These are phyloP conservation scores for Pangasianodon hypophthalmus DNA, from an alignment of 2,113 vertebrate species.

Conservation along the genomic window DNA sequence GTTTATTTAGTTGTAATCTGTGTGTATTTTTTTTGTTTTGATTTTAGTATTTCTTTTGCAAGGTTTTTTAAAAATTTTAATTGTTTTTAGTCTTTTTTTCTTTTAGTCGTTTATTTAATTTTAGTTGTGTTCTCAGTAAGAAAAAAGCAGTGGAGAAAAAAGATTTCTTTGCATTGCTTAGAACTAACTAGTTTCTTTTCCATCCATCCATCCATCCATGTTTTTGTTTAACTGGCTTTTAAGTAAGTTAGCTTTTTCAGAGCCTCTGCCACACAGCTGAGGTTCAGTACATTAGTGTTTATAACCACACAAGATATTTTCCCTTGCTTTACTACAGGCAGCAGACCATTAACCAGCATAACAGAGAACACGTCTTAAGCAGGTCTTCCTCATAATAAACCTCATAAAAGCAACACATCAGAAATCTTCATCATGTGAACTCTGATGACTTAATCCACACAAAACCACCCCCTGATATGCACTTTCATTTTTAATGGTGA, in stretches of 20 bases:
- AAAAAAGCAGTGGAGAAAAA: background rate
- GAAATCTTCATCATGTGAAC: background rate
- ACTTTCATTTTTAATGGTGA: slow-evolving; percentile 38
- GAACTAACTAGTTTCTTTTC: background rate
- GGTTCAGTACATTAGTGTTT: background rate
- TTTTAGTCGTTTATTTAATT: background rate
- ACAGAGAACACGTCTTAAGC: background rate
- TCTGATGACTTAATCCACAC: slow-evolving; percentile 26
- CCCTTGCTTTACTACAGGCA: background rate
- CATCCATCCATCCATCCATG: background rate
- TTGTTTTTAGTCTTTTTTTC: no score
- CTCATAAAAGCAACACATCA: background rate
- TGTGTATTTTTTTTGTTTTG: background rate
- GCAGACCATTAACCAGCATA: background rate
- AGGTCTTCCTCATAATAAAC: background rate
- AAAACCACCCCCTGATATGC: slow-evolving; percentile 29
- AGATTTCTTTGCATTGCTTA: background rate
- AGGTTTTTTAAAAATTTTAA: background rate
- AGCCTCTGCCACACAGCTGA: background rate
- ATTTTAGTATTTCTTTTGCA: background rate
- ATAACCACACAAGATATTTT: background rate
- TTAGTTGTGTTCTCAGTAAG: background rate
- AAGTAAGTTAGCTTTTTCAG: background rate
- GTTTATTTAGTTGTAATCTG: background rate
- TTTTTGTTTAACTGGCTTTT: background rate